These are phyloP conservation scores for Anguilla japonica DNA, from an alignment of 2,113 vertebrate species.

Conservation along the genomic window DNA sequence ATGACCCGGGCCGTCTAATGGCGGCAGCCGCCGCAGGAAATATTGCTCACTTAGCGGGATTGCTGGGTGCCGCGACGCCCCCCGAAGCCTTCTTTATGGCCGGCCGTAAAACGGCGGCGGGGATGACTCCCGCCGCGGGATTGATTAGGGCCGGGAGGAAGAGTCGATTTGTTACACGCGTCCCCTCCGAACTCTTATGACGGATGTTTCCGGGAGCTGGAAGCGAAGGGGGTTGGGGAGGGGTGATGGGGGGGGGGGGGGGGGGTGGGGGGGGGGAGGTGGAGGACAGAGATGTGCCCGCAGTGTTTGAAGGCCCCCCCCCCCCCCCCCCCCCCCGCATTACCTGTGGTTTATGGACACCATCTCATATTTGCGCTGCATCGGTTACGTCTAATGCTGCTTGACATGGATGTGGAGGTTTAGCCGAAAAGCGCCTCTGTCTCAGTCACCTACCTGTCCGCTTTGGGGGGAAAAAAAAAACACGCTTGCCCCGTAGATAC, in stretches of 20 bases:
- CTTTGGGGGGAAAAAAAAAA: background rate
- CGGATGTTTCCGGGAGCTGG: conserved; percentile 64
- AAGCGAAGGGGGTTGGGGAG: conserved; percentile 47
- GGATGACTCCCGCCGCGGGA: conserved; percentile 72
- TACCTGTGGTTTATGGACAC: conserved; percentile 62
- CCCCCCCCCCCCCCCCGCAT: conserved; percentile 62
- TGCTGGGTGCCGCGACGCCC: conserved; percentile 75
- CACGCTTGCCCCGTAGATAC: background rate
- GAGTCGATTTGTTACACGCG: conserved; percentile 71
- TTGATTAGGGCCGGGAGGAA: conserved; percentile 70
- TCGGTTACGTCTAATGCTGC: conserved; percentile 59
- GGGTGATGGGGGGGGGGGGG: conserved; percentile 53
- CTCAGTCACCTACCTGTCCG: background rate
- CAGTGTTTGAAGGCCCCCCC: conserved; percentile 38
- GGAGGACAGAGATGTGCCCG: conserved; percentile 55
- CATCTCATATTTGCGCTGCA: conserved; percentile 47
- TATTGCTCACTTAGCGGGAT: conserved; percentile 81
- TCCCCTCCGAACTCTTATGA: conserved; percentile 62
- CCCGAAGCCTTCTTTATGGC: conserved; percentile 81
- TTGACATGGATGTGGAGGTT: conserved; percentile 9
- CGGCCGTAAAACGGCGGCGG: conserved; percentile 77
- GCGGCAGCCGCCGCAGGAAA: conserved; percentile 74
- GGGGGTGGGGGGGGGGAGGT: conserved; percentile 61
- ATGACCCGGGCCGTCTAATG: conserved; percentile 68
- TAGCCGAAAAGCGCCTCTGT: background rate